Conservation (phyloP, 2,888 invertebrate genomes). For the Conistra vaccinii region DNA sequence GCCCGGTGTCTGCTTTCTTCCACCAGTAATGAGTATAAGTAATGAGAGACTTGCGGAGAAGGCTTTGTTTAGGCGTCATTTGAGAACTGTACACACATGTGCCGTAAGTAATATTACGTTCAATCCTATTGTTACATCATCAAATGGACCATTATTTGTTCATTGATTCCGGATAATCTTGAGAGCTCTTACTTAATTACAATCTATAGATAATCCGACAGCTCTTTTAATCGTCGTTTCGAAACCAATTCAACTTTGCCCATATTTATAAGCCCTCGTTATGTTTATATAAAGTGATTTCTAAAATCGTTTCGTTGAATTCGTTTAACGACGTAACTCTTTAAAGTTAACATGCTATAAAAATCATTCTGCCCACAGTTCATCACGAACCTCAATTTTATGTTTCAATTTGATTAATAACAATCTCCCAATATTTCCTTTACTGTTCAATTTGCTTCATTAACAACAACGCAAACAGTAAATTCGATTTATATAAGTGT, state of each 20-base stretch:
- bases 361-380: slow-evolving; percentile 2
- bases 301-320: slow-evolving; percentile 11
- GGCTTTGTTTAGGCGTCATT: slow-evolving; percentile 82
- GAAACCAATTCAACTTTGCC: neutral
- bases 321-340: slow-evolving; percentile 21
- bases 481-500: slow-evolving; percentile 29
- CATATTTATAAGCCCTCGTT: slow-evolving; percentile 8
- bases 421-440: neutral
- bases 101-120: slow-evolving; percentile 74
- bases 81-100: slow-evolving; percentile 78
- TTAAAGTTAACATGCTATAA: slow-evolving; percentile 9
- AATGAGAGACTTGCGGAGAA: slow-evolving; percentile 78
- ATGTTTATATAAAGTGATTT: slow-evolving; percentile 8
- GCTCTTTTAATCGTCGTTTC: slow-evolving; percentile 9
- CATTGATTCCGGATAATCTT: slow-evolving; percentile 38
- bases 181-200: slow-evolving; percentile 24
- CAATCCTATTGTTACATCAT: slow-evolving; percentile 70
- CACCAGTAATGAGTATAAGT: slow-evolving; percentile 83
- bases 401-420: slow-evolving; percentile 12
- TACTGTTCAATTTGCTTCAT: slow-evolving; percentile 26
- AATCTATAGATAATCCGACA: neutral
- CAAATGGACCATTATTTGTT: slow-evolving; percentile 40
- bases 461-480: slow-evolving; percentile 13
- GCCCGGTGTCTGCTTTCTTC: slow-evolving; percentile 89
- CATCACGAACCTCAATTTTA: slow-evolving; percentile 17